Percentiles rank a stretch among this genome's conserved stretches.
phyloP scores from a whole-genome alignment of 2,888 invertebrate species.

The Clitarchus hookeri region DNA sequence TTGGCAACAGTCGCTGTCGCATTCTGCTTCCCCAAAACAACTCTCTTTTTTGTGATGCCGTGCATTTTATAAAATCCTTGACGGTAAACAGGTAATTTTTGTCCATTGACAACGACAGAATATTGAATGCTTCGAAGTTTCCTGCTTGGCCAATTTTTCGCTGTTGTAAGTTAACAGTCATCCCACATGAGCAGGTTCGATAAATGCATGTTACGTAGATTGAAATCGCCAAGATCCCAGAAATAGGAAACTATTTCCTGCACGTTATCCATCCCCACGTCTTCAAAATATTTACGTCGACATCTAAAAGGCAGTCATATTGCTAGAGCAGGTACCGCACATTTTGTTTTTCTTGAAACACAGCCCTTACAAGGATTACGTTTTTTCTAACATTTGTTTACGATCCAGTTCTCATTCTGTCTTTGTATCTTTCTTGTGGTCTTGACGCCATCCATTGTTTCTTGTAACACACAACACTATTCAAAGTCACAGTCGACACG shows the following conservation, averaged over 20 bases:
- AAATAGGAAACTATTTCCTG: not conserved
- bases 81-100: too few relatives aligned
- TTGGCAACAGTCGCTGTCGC: not conserved
- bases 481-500: too few relatives aligned
- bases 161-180: too few relatives aligned
- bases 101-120: too few relatives aligned
- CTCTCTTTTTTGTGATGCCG: too few relatives aligned
- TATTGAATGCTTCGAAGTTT: too few relatives aligned
- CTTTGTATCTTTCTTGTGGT: not conserved
- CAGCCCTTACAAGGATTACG: not conserved
- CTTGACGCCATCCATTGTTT: not conserved
- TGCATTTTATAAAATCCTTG: too few relatives aligned
- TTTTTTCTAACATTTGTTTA: constrained; percentile 19
- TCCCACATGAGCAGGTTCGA: too few relatives aligned
- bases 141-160: too few relatives aligned
- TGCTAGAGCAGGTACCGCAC: not conserved
- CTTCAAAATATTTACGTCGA: not conserved
- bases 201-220: too few relatives aligned
- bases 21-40: not conserved
- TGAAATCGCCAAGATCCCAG: too few relatives aligned
- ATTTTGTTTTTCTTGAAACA: not conserved
- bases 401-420: not conserved
- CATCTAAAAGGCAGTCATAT: not conserved
- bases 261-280: not conserved
- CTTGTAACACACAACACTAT: too few relatives aligned